phyloP scores from a whole-genome alignment of 1,140 invertebrate genomes.

The Lutraria rhynchaena region DNA sequence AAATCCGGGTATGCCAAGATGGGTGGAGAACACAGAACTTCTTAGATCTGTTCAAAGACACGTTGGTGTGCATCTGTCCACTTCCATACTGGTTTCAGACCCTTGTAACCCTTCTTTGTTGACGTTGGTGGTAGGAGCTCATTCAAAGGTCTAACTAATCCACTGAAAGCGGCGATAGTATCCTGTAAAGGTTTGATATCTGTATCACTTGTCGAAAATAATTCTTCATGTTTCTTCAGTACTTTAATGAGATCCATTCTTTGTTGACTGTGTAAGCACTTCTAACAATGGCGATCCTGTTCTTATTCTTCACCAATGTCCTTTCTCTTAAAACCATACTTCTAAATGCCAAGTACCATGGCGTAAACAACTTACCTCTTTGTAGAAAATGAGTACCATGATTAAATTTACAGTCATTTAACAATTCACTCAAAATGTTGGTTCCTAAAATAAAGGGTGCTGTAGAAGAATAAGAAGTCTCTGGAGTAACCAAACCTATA shows the following conservation, averaged over 20 bases:
- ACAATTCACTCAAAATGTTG: slow-evolving; percentile 11
- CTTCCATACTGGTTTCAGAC: neutral
- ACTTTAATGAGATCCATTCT: too few species aligned
- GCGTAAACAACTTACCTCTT: neutral
- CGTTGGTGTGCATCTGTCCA: slow-evolving; percentile 33
- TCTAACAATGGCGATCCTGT: neutral
- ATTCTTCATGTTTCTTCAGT: neutral
- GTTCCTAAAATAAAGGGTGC: slow-evolving; percentile 26
- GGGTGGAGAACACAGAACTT: slow-evolving; percentile 40
- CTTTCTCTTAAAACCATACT: slow-evolving; percentile 11
- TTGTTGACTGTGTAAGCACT: neutral
- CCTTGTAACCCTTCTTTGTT: neutral
- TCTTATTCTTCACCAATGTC: slow-evolving; percentile 2
- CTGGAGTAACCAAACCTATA: slow-evolving; percentile 21
- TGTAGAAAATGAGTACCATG: slow-evolving; percentile 1
- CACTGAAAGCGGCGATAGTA: slow-evolving; percentile 64
- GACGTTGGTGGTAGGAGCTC: slow-evolving; percentile 14
- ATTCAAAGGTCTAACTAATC: slow-evolving; percentile 76
- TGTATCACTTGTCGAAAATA: neutral
- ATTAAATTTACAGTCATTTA: neutral
- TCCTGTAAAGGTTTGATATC: too few species aligned
- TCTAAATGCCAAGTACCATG: slow-evolving; percentile 26
- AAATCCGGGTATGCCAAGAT: slow-evolving; percentile 58
- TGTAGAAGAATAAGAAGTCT: slow-evolving; percentile 8
- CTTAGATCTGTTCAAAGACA: slow-evolving; percentile 43